These are phyloP conservation scores for Scolopax rusticola DNA, from an alignment of 2,797 vertebrate genomes.

Conservation along the genomic window DNA sequence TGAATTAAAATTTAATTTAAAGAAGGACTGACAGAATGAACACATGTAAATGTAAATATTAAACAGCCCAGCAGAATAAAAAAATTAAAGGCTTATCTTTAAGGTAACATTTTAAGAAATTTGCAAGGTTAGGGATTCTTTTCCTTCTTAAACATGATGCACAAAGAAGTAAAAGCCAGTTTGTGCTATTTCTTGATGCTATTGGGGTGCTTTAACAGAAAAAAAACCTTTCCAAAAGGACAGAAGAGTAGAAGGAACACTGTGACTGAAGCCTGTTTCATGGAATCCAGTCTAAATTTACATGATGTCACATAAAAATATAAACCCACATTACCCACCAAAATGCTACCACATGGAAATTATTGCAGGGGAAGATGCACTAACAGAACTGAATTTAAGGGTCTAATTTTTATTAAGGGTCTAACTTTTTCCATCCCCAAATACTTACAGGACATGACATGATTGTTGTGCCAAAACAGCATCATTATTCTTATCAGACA, in stretches of 20 bases:
- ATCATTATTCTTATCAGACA: conserved; percentile 24
- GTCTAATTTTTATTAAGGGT: neutral
- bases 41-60: neutral
- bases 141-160: neutral
- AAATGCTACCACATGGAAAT: neutral
- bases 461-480: neutral
- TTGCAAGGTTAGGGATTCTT: neutral
- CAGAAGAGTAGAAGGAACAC: neutral
- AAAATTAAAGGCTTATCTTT: neutral
- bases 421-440: neutral
- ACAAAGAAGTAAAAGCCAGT: neutral
- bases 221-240: neutral
- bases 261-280: neutral
- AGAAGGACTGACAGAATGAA: neutral
- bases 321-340: neutral
- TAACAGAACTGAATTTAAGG: neutral
- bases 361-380: neutral
- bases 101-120: neutral
- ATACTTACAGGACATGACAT: neutral
- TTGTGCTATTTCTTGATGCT: neutral
- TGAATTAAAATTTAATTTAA: neutral
- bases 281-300: neutral
- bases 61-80: neutral
- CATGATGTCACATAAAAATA: neutral
- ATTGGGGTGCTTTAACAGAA: neutral